phyloP scores from a whole-genome alignment of 2,797 vertebrate genomes.

The Ataeniobius toweri region DNA sequence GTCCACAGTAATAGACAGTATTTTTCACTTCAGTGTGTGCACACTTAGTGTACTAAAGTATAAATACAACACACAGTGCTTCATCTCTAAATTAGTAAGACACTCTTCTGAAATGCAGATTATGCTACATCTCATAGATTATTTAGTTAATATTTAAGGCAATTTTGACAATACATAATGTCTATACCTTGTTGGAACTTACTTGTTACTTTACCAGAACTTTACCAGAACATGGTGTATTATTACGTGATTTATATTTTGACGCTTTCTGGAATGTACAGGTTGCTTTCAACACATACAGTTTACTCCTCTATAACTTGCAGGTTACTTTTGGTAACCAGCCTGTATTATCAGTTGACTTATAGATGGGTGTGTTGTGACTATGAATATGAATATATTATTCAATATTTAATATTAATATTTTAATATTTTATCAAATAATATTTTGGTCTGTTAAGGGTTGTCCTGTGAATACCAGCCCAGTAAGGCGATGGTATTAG shows the following conservation, averaged over 20 bases:
- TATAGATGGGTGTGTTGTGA: too few relatives aligned
- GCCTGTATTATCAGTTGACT: too few relatives aligned
- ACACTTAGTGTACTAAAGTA: background rate
- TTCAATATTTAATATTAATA: too few relatives aligned
- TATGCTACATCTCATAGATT: background rate
- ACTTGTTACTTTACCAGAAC: too few relatives aligned
- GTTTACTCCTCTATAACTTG: too few relatives aligned
- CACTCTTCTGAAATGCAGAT: background rate
- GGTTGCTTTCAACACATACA: background rate
- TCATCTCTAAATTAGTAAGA: background rate
- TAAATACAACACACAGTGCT: constrained; percentile 5
- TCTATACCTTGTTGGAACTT: background rate
- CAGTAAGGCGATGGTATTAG: too few relatives aligned
- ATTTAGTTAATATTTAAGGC: background rate
- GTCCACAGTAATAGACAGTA: background rate
- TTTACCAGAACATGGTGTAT: background rate
- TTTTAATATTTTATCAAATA: too few relatives aligned
- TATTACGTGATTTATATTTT: background rate
- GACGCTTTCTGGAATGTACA: background rate
- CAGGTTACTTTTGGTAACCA: too few relatives aligned
- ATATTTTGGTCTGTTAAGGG: too few relatives aligned
- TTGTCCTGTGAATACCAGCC: too few relatives aligned
- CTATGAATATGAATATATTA: too few relatives aligned
- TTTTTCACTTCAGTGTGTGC: constrained; percentile 12
- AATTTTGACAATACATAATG: background rate